These are phyloP conservation scores for Amyelois transitella DNA, from an alignment of 1,140 invertebrate species.

Conservation along the genomic window DNA sequence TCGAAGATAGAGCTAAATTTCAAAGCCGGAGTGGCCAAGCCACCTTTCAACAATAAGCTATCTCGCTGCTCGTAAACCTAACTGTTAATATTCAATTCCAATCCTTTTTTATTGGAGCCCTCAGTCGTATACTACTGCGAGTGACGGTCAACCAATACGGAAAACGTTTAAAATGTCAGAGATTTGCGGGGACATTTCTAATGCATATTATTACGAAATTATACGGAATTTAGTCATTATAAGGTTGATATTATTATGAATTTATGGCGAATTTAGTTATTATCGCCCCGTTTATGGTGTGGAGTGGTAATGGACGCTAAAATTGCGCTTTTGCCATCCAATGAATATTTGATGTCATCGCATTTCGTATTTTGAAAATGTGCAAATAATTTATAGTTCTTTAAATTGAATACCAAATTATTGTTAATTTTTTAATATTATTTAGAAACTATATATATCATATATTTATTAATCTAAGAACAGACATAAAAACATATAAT, in stretches of 20 bases:
- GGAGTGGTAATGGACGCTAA: not conserved
- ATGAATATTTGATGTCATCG: too few species aligned
- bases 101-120: slow-evolving; percentile 21
- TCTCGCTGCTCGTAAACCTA: slow-evolving; percentile 15
- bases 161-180: slow-evolving; percentile 5
- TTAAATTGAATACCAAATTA: too few species aligned
- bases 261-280: not conserved
- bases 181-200: not conserved
- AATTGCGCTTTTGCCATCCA: not conserved
- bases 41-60: not conserved
- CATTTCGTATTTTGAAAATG: too few species aligned
- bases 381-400: too few species aligned
- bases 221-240: not conserved
- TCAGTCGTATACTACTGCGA: slow-evolving; percentile 17
- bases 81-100: slow-evolving; percentile 20
- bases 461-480: too few species aligned
- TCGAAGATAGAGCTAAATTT: not conserved
- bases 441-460: too few species aligned
- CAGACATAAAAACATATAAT: too few species aligned
- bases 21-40: not conserved
- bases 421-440: too few species aligned
- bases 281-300: not conserved
- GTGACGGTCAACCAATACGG: slow-evolving; percentile 23
- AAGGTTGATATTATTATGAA: not conserved
- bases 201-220: not conserved